Conservation (phyloP, 2,113 vertebrate genomes). For the Lepus americanus region DNA sequence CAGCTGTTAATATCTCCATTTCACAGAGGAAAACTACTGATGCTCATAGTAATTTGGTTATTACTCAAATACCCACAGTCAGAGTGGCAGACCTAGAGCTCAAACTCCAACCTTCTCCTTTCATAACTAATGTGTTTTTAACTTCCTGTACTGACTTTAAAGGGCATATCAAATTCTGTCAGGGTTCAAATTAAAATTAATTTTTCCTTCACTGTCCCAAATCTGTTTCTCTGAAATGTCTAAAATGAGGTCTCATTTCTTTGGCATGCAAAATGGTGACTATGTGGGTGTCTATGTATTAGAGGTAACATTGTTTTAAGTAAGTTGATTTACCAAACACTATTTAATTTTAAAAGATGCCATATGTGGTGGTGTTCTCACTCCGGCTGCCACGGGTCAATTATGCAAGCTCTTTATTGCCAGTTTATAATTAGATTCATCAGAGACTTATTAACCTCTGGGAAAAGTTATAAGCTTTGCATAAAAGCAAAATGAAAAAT, state of each 20-base stretch:
- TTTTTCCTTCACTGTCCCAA: neutral
- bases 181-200: neutral
- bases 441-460: conserved; percentile 70
- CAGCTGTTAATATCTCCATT: neutral
- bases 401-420: conserved; percentile 47
- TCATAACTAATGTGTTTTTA: neutral
- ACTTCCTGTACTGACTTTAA: neutral
- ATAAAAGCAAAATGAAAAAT: conserved; percentile 58
- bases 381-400: conserved; percentile 44
- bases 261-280: neutral
- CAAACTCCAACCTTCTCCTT: neutral
- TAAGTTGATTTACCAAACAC: conserved; percentile 46
- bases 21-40: neutral
- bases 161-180: neutral
- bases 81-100: neutral
- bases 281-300: neutral
- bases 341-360: conserved; percentile 59
- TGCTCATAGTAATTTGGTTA: neutral
- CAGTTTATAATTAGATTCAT: conserved; percentile 72
- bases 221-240: conserved; percentile 5
- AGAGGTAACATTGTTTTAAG: conserved; percentile 48
- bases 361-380: conserved; percentile 17
- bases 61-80: neutral
- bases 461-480: conserved; percentile 47
- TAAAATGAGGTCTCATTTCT: neutral